A percentile compares a stretch with the other conserved stretches of the same genome.
Conservation (phyloP, 2,113 vertebrate species). For the Salminus brasiliensis region DNA sequence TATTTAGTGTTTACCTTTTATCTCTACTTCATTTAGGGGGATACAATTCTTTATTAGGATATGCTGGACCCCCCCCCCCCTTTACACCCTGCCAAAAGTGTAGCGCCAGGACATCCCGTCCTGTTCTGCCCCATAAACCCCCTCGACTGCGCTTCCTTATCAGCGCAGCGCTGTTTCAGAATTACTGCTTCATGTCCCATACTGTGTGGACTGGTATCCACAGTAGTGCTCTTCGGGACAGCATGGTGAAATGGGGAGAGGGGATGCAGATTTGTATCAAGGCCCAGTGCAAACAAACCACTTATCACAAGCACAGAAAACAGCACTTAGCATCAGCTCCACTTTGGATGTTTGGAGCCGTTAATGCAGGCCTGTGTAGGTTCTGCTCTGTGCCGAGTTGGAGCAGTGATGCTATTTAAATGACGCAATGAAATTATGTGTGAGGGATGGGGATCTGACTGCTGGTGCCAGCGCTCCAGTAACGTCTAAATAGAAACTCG, state of each 20-base stretch:
- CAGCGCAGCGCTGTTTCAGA: conserved; percentile 35
- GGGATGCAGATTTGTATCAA: conserved; percentile 34
- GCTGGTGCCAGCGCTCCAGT: conserved; percentile 50
- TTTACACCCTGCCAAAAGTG: conserved; percentile 2
- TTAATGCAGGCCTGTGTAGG: conserved; percentile 33
- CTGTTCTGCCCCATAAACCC: conserved; percentile 46
- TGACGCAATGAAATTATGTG: conserved; percentile 1
- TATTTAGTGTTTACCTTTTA: no score
- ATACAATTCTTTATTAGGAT: no score
- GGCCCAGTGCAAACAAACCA: conserved; percentile 24
- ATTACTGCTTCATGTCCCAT: conserved; percentile 47
- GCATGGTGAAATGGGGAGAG: neutral
- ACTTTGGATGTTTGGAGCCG: conserved; percentile 41
- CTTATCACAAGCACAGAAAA: conserved; percentile 37
- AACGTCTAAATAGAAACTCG: conserved; percentile 59
- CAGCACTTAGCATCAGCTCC: conserved; percentile 25
- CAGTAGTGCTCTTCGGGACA: no score
- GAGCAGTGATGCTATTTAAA: neutral
- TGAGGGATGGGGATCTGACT: no score
- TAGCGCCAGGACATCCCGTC: conserved; percentile 13
- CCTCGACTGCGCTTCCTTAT: conserved; percentile 49
- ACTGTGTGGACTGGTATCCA: neutral
- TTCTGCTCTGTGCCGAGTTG: neutral
- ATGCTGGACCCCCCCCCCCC: no score
- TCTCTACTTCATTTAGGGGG: no score